Evolutionary conservation across 2,113 vertebrate genomes (phyloP).

Genomic region (Pagrus major): DNA sequence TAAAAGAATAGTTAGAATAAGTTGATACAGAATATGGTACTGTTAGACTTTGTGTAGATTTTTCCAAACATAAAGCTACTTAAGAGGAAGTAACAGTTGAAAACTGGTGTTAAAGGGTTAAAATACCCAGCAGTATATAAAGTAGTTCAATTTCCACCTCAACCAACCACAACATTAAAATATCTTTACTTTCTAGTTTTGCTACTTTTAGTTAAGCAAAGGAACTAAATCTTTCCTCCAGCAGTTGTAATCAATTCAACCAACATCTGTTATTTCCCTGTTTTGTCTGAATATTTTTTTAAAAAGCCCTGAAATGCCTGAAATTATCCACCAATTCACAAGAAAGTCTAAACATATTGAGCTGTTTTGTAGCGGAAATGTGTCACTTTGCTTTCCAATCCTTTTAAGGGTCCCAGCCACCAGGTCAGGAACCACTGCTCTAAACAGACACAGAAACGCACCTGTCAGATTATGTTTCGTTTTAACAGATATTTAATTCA

Average conservation of each 20-base stretch:
- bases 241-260: not conserved
- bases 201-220: not conserved
- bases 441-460: not conserved
- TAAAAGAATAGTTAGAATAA: too few relatives aligned
- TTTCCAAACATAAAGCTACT: too few relatives aligned
- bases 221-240: not conserved
- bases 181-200: not conserved
- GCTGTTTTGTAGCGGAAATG: not conserved
- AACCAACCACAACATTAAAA: not conserved
- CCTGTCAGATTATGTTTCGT: not conserved
- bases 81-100: too few relatives aligned
- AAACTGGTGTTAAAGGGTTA: too few relatives aligned
- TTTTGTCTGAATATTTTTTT: not conserved
- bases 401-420: too few relatives aligned
- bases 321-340: not conserved
- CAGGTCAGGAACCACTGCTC: not conserved
- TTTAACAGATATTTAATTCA: not conserved
- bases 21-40: too few relatives aligned
- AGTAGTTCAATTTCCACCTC: not conserved
- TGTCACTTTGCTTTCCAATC: not conserved
- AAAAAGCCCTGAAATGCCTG: not conserved
- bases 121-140: not conserved
- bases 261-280: not conserved
- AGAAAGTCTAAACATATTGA: not conserved
- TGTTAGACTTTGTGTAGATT: too few relatives aligned